A percentile compares a stretch with the other conserved stretches of the same genome.
Conservation (phyloP, 2,113 vertebrate genomes). For the Camarhynchus parvulus region DNA sequence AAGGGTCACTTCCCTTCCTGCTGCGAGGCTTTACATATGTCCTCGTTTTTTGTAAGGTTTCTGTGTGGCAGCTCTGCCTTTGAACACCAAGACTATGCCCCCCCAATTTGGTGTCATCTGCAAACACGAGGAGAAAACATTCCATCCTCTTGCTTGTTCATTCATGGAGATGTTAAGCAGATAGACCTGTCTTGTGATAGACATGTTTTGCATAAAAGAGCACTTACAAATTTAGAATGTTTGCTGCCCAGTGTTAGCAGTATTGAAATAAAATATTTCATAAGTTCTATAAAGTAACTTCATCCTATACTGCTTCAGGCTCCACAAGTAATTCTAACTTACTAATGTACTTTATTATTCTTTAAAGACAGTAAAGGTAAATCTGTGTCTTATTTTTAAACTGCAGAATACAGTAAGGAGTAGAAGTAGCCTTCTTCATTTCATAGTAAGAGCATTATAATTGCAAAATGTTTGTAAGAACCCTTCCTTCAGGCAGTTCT, state of each 20-base stretch:
- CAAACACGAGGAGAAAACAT: background rate
- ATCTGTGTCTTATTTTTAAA: background rate
- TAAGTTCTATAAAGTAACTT: background rate
- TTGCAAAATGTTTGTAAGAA: background rate
- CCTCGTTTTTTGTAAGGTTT: background rate
- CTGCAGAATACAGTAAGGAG: background rate
- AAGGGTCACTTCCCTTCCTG: background rate
- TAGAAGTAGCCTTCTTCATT: background rate
- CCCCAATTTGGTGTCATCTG: background rate
- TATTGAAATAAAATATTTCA: background rate
- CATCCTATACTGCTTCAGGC: background rate
- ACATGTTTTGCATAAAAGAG: rapidly evolving
- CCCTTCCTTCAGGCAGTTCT: background rate
- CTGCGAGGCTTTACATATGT: rapidly evolving
- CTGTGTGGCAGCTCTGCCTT: background rate
- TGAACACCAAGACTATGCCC: rapidly evolving
- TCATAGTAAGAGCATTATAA: background rate
- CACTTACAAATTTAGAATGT: background rate
- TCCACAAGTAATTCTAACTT: background rate
- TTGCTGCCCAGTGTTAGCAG: background rate
- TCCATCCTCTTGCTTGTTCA: background rate
- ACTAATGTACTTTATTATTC: background rate
- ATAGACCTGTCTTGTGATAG: background rate
- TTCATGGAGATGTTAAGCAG: background rate
- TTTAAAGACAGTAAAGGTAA: background rate